Evolutionary conservation across 35 echinoderm and acorn worm genomes (phyloP), one percentile per base, ranked within the genome.

Genomic region (Heliocidaris erythrogramma): DNA sequence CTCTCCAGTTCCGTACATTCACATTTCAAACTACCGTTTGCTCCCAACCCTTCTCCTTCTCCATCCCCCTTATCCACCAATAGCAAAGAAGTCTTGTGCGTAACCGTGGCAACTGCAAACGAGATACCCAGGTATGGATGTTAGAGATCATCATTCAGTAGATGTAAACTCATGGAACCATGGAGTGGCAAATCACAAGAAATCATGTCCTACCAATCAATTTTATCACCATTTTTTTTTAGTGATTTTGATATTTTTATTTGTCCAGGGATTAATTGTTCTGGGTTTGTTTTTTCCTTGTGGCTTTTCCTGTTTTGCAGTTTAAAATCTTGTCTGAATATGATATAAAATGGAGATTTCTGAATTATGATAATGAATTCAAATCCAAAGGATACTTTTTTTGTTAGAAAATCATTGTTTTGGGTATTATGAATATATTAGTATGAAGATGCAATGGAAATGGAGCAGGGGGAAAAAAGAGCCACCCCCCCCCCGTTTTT

Each of bases 101-200:
- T 89, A 89, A 89, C 87, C 87, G 87, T 89, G 87, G 87, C 87
- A 89, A 89, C 87, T 89, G 87, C 31, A 89, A 89, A 48, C 87
- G 87, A 89, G 87, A 89, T 48, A 32, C 87, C 31, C 87, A 89
- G 87, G 87, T 89, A 48, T 47, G 87, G 87, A 32, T 47, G 9
- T 16, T 48, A 89, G 31, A 48, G 31, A 13, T 48, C 69, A 4
- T 84, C 69, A 84, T 84, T 29, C 30, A 89, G 30, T n/a, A 89
- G 87, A 89, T 89, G 31, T 89, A 47, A 89, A 18, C 87, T 30
- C 29, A 30, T 89, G 31, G 47, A n/a, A 48, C 87, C 17, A n/a
- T 13, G 32, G 87, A 48, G 31, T 89, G 87, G 31, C 87, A 89
- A n/a, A 78, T 21, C 18, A n/a, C 7, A 21, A 78, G 4, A 78